phyloP scores from a whole-genome alignment of 37 sponge, comb jelly and placozoan genomes.

The Theonella swinhoei region DNA sequence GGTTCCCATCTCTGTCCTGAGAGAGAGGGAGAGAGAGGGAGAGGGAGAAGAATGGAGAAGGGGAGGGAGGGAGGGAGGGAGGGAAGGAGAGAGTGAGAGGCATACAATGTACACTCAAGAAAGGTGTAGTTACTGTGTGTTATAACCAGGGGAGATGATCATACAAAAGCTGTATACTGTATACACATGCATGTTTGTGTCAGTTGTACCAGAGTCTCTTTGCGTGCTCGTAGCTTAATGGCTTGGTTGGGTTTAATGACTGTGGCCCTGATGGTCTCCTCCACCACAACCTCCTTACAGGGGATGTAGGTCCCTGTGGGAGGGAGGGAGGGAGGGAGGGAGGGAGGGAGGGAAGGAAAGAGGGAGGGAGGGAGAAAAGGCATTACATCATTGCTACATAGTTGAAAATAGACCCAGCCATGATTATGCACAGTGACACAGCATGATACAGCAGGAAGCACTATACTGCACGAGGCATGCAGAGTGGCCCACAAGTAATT shows the following conservation, averaged over 20 bases:
- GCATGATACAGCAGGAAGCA: no score
- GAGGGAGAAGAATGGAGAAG: neutral
- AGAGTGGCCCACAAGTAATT: no score
- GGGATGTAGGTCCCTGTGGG: slow-evolving; percentile 96
- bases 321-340: no score
- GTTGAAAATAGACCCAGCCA: no score
- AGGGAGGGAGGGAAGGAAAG: no score
- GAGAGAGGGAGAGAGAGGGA: neutral
- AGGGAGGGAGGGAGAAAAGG: no score
- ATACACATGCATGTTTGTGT: neutral
- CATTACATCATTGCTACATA: no score
- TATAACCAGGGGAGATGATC: neutral
- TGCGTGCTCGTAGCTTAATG: slow-evolving; percentile 94
- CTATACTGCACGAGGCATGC: no score
- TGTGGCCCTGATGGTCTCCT: slow-evolving; percentile 95
- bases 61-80: no score
- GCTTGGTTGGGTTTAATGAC: slow-evolving; percentile 98
- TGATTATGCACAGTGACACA: no score
- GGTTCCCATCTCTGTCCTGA: slow-evolving; percentile 88
- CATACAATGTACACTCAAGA: neutral
- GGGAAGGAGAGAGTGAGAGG: neutral
- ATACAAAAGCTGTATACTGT: neutral
- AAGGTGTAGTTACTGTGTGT: no score
- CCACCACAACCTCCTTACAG: slow-evolving; percentile 92
- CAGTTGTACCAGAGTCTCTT: slow-evolving; percentile 82